phyloP scores from a whole-genome alignment of 1,140 invertebrate species.

The Drosophila serrata region DNA sequence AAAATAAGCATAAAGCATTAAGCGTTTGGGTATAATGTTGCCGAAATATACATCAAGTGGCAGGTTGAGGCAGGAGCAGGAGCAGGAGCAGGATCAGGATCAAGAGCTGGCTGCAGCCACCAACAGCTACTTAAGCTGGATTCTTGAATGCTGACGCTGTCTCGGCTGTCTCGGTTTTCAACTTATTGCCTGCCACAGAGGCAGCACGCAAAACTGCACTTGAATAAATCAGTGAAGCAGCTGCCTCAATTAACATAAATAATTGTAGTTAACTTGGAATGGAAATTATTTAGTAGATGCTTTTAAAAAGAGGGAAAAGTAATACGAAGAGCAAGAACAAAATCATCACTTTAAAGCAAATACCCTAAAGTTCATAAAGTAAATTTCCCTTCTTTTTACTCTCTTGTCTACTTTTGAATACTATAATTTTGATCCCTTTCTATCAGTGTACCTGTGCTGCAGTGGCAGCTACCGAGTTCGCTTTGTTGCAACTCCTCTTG shows the following conservation, averaged over 20 bases:
- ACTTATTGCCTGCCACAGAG: constrained; percentile 65
- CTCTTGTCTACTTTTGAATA: background rate
- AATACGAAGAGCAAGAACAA: background rate
- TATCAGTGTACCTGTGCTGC: constrained; percentile 4
- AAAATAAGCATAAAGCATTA: constrained; percentile 82
- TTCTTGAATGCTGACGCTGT: constrained; percentile 46
- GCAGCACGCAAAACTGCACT: constrained; percentile 46
- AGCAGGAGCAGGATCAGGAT: constrained; percentile 9
- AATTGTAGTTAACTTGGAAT: background rate
- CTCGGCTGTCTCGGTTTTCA: constrained; percentile 59
- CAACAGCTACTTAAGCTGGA: constrained; percentile 70
- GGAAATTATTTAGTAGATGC: background rate
- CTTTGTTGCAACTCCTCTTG: constrained; percentile 23
- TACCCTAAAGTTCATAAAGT: accelerated
- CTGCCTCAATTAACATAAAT: constrained; percentile 13
- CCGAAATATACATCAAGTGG: constrained; percentile 70
- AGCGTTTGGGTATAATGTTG: constrained; percentile 69
- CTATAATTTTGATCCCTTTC: background rate
- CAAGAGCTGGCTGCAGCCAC: constrained; percentile 30
- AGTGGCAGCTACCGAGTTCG: constrained; percentile 4
- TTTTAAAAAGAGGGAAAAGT: no score
- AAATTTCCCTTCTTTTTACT: background rate
- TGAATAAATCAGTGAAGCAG: constrained; percentile 7
- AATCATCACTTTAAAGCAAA: background rate
- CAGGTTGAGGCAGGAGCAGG: constrained; percentile 24